Percentiles rank a stretch among this genome's conserved stretches.
These are phyloP conservation scores for Gephyroberyx darwinii DNA, from an alignment of 2,797 vertebrate genomes.

Conservation along the genomic window DNA sequence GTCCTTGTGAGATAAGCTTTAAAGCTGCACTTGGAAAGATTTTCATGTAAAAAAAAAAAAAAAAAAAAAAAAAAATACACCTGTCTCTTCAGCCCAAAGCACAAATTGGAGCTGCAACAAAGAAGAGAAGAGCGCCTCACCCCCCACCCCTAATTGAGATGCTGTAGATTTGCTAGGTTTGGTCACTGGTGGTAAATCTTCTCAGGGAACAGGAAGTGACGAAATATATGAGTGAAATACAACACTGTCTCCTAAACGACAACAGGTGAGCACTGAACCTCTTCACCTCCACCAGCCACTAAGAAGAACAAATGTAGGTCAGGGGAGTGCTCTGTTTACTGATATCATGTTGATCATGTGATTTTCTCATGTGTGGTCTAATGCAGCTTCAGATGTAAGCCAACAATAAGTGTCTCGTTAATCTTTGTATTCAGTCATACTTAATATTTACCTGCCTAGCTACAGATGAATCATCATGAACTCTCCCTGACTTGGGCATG, in stretches of 20 bases:
- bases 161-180: conserved; percentile 1
- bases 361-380: too few relatives aligned
- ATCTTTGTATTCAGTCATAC: conserved; percentile 63
- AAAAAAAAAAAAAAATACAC: too few relatives aligned
- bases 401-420: conserved; percentile 59
- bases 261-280: neutral
- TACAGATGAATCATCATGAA: conserved; percentile 62
- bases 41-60: conserved; percentile 35
- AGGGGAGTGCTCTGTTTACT: conserved; percentile 26
- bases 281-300: conserved; percentile 2
- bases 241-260: neutral
- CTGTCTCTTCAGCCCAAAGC: neutral
- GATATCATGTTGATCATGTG: conserved; percentile 36
- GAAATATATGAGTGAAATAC: too few relatives aligned
- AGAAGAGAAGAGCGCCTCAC: neutral
- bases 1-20: conserved; percentile 47
- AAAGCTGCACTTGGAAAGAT: conserved; percentile 41
- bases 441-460: conserved; percentile 60
- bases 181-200: conserved; percentile 6
- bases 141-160: neutral
- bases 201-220: neutral
- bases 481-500: conserved; percentile 54
- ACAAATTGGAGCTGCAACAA: conserved; percentile 12
- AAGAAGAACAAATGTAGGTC: neutral
- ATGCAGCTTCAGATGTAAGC: conserved; percentile 62